Percentiles rank a stretch among this genome's conserved stretches.
phyloP scores from a whole-genome alignment of 1,140 invertebrate genomes.

The Apis mellifera region Amel_HAv3.1 CM009943.2:6324001-6324500 shows the following conservation, averaged over 20 bases:
- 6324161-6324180: slow-evolving; percentile 51
- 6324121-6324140: background rate
- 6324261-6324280: background rate
- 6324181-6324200: slow-evolving; percentile 52
- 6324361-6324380: slow-evolving; percentile 76
- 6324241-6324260: slow-evolving; percentile 20
- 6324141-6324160: slow-evolving; percentile 29
- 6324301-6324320: no score
- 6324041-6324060: background rate
- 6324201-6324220: slow-evolving; percentile 32
- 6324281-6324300: background rate
- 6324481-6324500: background rate
- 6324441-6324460: background rate
- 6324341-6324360: slow-evolving; percentile 62
- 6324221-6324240: slow-evolving; percentile 51
- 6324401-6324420: slow-evolving; percentile 51
- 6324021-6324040: background rate
- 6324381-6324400: slow-evolving; percentile 61
- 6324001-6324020: background rate
- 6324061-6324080: background rate
- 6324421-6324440: slow-evolving; percentile 7
- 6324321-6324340: slow-evolving; percentile 46
- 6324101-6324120: background rate
- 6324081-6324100: background rate
- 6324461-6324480: background rate